Percentiles rank a stretch among this genome's conserved stretches.
Evolutionary conservation across 1,140 invertebrate genomes (phyloP).

Genomic region (Heliconius himera): DNA sequence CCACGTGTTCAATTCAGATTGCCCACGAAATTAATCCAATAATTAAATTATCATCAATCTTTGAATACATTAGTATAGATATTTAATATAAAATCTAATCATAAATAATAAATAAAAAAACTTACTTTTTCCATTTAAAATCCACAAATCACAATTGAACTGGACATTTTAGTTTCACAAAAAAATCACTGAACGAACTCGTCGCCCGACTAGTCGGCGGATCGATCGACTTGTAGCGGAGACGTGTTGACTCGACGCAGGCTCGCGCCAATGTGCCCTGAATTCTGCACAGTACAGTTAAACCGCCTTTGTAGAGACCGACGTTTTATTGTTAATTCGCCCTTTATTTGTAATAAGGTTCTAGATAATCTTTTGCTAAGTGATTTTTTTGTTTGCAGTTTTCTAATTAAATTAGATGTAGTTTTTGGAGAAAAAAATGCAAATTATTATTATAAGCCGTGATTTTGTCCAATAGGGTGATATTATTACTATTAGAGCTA

Average conservation of each 20-base stretch:
- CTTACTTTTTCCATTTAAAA: conserved; percentile 43
- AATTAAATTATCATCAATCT: background rate
- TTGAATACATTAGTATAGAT: background rate
- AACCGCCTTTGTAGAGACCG: conserved; percentile 8
- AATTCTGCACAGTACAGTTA: conserved; percentile 19
- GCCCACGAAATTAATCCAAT: conserved; percentile 1
- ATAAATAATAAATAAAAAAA: conserved; percentile 20
- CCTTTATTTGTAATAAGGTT: background rate
- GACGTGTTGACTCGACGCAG: conserved; percentile 44
- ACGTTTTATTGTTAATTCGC: conserved; percentile 9
- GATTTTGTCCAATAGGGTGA: too few relatives aligned
- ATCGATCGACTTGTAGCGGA: conserved; percentile 25
- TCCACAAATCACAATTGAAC: conserved; percentile 40
- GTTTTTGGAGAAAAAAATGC: too few relatives aligned
- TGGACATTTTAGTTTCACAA: conserved; percentile 39
- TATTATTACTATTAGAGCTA: too few relatives aligned
- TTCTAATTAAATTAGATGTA: background rate
- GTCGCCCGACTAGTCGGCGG: conserved; percentile 39
- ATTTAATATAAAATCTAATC: background rate
- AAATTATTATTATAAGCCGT: too few relatives aligned
- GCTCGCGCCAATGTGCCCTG: conserved; percentile 45
- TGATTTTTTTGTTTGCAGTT: background rate
- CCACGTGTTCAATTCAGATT: conserved; percentile 15
- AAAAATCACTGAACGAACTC: conserved; percentile 38
- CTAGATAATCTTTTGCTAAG: background rate